These are phyloP conservation scores for Coracopsis vasa DNA, from an alignment of 2,113 vertebrate species.

Conservation along the genomic window DNA sequence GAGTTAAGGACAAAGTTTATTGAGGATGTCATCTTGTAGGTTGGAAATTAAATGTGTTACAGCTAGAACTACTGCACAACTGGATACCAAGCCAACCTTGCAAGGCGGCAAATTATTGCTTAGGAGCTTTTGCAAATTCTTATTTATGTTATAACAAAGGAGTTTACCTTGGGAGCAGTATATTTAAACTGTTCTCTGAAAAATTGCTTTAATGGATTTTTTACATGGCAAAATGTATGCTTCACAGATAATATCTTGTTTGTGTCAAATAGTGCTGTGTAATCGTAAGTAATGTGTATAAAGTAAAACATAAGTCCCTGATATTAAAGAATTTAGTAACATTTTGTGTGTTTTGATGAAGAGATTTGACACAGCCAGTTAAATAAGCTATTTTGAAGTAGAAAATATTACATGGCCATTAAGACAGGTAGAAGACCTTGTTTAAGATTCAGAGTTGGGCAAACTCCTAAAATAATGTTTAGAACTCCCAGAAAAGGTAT, in stretches of 20 bases:
- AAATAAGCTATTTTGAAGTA: background rate
- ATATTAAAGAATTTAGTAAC: background rate
- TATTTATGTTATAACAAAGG: conserved; percentile 27
- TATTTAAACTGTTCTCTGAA: conserved; percentile 35
- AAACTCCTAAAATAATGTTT: background rate
- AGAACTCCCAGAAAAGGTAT: background rate
- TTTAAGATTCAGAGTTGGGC: background rate
- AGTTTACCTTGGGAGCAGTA: conserved; percentile 18
- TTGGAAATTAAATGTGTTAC: conserved; percentile 19
- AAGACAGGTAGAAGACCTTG: background rate
- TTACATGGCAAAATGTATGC: background rate
- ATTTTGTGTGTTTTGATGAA: background rate
- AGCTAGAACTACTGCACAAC: background rate
- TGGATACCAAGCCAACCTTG: background rate
- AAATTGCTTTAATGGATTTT: conserved; percentile 52
- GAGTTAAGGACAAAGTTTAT: conserved; percentile 13
- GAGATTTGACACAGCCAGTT: background rate
- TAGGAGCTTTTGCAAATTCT: conserved; percentile 30
- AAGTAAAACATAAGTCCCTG: background rate
- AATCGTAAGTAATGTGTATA: conserved; percentile 12
- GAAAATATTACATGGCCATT: background rate
- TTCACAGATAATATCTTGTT: conserved; percentile 34
- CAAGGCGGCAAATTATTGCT: conserved; percentile 26
- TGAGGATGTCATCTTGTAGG: background rate
- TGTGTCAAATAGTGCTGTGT: background rate